These are phyloP conservation scores for Hypotaenidia philippensis DNA, from an alignment of 2,797 vertebrate genomes.

Conservation along the genomic window DNA sequence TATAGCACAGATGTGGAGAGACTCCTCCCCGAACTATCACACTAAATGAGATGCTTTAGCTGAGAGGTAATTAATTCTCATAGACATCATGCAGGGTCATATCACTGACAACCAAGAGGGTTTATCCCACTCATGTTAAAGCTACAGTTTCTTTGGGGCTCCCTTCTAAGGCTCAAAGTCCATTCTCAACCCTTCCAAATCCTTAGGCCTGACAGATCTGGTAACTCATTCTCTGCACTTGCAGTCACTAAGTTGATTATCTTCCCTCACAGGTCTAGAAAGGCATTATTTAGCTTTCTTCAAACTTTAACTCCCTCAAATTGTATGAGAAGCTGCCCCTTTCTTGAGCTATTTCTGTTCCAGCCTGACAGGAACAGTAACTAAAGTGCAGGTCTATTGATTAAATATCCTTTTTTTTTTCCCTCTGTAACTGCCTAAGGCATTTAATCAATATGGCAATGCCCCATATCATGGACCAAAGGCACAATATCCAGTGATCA, in stretches of 20 bases:
- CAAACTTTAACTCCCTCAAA: neutral
- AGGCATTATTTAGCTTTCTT: neutral
- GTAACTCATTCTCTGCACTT: neutral
- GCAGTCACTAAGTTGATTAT: slow-evolving; percentile 2
- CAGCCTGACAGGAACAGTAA: slow-evolving; percentile 59
- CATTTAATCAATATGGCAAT: slow-evolving; percentile 73
- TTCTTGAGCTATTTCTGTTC: slow-evolving; percentile 47
- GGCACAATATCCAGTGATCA: slow-evolving; percentile 32
- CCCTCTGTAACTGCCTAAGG: slow-evolving; percentile 26
- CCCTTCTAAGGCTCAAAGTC: neutral
- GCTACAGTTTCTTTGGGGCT: neutral
- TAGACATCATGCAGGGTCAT: neutral
- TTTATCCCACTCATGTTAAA: neutral
- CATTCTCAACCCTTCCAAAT: neutral
- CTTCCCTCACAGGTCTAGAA: neutral
- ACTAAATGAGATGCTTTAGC: neutral
- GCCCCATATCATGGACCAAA: slow-evolving; percentile 44
- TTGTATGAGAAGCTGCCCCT: neutral
- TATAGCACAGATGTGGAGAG: neutral
- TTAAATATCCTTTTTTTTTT: slow-evolving; percentile 58
- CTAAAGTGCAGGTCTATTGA: slow-evolving; percentile 67
- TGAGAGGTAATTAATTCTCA: neutral
- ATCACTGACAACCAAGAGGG: neutral
- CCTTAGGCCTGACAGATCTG: neutral
- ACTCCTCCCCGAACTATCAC: neutral